Percentiles rank a stretch among this genome's conserved stretches.
phyloP scores from a whole-genome alignment of 2,888 invertebrate species.

The Epinotia bilunana region DNA sequence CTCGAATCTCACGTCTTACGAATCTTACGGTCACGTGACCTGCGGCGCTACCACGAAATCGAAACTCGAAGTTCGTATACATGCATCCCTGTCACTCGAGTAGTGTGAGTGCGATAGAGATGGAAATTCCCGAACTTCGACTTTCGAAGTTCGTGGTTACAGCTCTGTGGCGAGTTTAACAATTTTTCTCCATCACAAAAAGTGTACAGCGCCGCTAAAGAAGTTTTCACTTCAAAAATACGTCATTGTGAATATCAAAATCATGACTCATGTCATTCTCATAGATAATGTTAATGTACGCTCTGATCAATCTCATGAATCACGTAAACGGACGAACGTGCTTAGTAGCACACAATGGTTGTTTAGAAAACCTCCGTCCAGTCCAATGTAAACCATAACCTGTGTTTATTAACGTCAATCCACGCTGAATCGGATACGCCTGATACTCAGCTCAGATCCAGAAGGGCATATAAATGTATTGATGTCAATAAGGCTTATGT shows the following conservation, averaged over 20 bases:
- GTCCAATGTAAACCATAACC: slow-evolving; percentile 1
- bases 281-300: not conserved
- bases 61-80: no score
- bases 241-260: not conserved
- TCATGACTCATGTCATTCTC: not conserved
- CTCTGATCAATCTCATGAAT: slow-evolving; percentile 6
- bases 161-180: no score
- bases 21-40: no score
- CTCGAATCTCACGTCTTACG: no score
- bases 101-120: no score
- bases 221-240: no score
- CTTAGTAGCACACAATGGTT: slow-evolving; percentile 3
- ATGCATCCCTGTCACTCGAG: no score
- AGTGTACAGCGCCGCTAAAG: no score
- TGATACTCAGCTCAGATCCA: not conserved
- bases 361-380: slow-evolving; percentile 2
- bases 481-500: not conserved
- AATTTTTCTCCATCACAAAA: no score
- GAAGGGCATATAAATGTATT: not conserved
- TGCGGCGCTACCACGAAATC: no score
- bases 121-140: no score
- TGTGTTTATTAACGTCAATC: slow-evolving; percentile 3
- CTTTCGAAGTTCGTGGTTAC: no score
- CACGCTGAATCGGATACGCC: not conserved
- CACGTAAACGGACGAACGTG: slow-evolving; percentile 4